Percentiles rank a stretch among this genome's conserved stretches.
phyloP scores from a whole-genome alignment of 2,888 invertebrate genomes.

The Melanargia galathea region DNA sequence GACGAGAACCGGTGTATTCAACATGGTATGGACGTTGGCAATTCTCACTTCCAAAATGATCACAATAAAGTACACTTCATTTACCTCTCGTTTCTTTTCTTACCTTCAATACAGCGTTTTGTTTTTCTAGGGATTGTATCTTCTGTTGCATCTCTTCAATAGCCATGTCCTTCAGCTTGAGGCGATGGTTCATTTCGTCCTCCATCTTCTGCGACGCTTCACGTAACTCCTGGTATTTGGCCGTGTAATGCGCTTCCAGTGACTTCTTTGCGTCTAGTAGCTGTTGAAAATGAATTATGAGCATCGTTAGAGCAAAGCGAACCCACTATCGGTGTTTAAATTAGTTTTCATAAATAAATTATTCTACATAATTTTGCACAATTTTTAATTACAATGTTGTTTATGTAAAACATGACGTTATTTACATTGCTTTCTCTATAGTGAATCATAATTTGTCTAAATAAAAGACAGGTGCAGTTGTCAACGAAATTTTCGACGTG shows the following conservation, averaged over 20 bases:
- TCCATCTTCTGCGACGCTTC: conserved; percentile 82
- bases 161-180: conserved; percentile 73
- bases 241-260: conserved; percentile 81
- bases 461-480: no score
- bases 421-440: no score
- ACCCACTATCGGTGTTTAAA: no score
- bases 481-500: no score
- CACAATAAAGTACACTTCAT: background rate
- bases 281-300: conserved; percentile 44
- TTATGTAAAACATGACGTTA: no score
- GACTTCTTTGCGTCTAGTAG: conserved; percentile 82
- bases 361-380: no score
- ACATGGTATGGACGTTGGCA: conserved; percentile 61
- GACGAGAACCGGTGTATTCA: conserved; percentile 40
- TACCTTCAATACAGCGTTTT: conserved; percentile 66
- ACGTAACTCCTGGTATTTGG: conserved; percentile 81
- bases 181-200: conserved; percentile 80
- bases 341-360: no score
- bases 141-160: conserved; percentile 69
- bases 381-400: no score
- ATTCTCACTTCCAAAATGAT: conserved; percentile 40
- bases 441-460: no score
- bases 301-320: background rate
- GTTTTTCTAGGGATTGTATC: conserved; percentile 64
- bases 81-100: no score